These are phyloP conservation scores for Latheticus oryzae DNA, from an alignment of 2,888 invertebrate species.

Conservation along the genomic window DNA sequence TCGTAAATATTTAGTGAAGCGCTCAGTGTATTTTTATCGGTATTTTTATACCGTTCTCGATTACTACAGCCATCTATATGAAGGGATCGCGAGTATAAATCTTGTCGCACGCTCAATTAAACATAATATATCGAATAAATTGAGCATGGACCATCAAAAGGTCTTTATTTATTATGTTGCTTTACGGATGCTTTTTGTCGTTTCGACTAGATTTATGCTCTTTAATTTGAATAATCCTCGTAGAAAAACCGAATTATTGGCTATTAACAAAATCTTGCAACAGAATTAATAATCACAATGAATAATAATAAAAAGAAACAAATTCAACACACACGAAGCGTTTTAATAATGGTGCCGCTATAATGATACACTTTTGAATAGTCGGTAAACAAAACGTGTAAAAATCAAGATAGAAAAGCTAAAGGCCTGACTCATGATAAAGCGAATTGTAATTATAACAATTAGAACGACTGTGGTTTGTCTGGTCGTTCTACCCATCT, in stretches of 20 bases:
- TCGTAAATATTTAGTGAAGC: conserved; percentile 40
- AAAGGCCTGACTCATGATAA: conserved; percentile 46
- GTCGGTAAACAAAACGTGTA: conserved; percentile 34
- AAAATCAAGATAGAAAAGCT: conserved; percentile 48
- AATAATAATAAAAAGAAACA: too few relatives aligned
- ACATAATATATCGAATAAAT: conserved; percentile 64
- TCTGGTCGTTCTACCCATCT: conserved; percentile 49
- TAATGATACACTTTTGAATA: conserved; percentile 22
- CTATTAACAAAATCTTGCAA: conserved; percentile 17
- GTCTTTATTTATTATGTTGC: conserved; percentile 56
- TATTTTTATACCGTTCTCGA: conserved; percentile 49
- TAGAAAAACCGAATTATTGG: conserved; percentile 18
- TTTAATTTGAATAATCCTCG: conserved; percentile 51
- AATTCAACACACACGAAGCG: conserved; percentile 17
- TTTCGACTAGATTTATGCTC: conserved; percentile 49
- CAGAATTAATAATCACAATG: conserved; percentile 9
- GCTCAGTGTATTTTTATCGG: conserved; percentile 46
- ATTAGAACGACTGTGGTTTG: conserved; percentile 48
- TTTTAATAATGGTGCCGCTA: conserved; percentile 9
- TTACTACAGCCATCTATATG: conserved; percentile 48
- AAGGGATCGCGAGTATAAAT: conserved; percentile 58
- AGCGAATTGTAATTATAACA: conserved; percentile 51
- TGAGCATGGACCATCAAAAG: conserved; percentile 61
- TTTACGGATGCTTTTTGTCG: conserved; percentile 54
- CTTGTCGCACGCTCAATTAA: conserved; percentile 65